Conservation (phyloP, 2,888 invertebrate genomes). For the Drosophila rubida region DNA sequence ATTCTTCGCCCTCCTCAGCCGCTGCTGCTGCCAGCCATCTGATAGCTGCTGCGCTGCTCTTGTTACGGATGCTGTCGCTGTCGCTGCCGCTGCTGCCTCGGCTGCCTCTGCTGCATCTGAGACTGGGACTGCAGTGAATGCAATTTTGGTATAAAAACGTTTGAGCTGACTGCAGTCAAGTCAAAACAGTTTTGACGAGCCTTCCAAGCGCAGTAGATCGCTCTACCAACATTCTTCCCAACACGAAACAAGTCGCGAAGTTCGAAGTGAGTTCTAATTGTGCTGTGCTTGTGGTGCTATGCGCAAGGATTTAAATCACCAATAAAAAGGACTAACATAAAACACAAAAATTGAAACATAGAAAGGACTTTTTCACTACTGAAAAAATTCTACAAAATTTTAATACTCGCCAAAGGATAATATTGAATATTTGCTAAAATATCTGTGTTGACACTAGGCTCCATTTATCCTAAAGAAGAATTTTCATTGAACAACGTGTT, state of each 20-base stretch:
- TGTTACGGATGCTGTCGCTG: slow-evolving; percentile 49
- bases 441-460: background rate
- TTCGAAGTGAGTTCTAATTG: slow-evolving; percentile 57
- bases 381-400: background rate
- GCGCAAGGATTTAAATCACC: slow-evolving; percentile 17
- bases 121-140: slow-evolving; percentile 55
- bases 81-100: background rate
- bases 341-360: background rate
- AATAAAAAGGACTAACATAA: slow-evolving; percentile 9
- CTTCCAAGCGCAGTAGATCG: slow-evolving; percentile 73
- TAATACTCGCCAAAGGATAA: background rate
- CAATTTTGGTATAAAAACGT: slow-evolving; percentile 82
- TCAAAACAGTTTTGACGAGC: slow-evolving; percentile 82
- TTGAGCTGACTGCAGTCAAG: slow-evolving; percentile 65
- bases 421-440: background rate
- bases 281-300: slow-evolving; percentile 6
- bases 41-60: slow-evolving; percentile 52
- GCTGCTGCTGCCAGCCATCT: slow-evolving; percentile 21
- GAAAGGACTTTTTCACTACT: background rate
- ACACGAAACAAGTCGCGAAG: slow-evolving; percentile 59
- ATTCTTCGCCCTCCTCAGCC: slow-evolving; percentile 48
- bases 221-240: slow-evolving; percentile 16
- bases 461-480: background rate
- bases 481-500: background rate
- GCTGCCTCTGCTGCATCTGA: slow-evolving; percentile 11